Evolutionary conservation across 2,113 vertebrate genomes (phyloP), one percentile per base, ranked within the genome.

Genomic region (Dipodomys stephensi): DNA sequence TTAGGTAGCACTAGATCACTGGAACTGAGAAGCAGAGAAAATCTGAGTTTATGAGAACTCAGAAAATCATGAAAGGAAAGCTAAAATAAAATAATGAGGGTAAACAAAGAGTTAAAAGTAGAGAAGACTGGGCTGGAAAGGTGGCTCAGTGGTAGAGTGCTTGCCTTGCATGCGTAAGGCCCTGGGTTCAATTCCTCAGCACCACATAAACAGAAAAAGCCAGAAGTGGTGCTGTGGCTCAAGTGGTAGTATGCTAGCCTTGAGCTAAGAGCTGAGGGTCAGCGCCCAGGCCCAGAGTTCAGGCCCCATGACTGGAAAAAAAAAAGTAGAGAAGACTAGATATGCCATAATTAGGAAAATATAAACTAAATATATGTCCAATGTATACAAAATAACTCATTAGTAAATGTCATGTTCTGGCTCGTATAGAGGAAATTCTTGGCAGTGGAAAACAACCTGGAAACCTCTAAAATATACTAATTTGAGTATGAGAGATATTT

Each of bases 401-500:
- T 91, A 57, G 28, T 74, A 46, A 83, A 77, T 53, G 64, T 71
- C 62, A 68, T 69, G 62, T 25, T 68, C 68, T 85, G 57, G 32
- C 39, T 81, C 73, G 67, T 78, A 65, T 71, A n/a, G 20, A 87
- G n/a, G 83, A 74, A 44, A 87, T 64, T 65, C 57, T 83, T 76
- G 5, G 81, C 77, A 30, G 12, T 79, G 18, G n/a, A 90, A 87
- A 87, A 68, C 81, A 71, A 90, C 94, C 30, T 0, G 0, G 13
- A 35, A 74, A 76, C 76, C 35, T 83, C 90, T 91, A n/a, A 69
- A 96, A 91, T 92, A 32, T 30, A 60, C 72, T 89, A 27, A 93
- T 97, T 89, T 76, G 57, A 90, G 92, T 82, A 30, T 67, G 32
- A 90, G 74, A 87, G 68, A 46, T 77, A 87, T 62, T 94, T 90